Evolutionary conservation across 2,797 vertebrate genomes (phyloP), one percentile per base, ranked within the genome.

Genomic region (Cynopterus sphinx): DNA sequence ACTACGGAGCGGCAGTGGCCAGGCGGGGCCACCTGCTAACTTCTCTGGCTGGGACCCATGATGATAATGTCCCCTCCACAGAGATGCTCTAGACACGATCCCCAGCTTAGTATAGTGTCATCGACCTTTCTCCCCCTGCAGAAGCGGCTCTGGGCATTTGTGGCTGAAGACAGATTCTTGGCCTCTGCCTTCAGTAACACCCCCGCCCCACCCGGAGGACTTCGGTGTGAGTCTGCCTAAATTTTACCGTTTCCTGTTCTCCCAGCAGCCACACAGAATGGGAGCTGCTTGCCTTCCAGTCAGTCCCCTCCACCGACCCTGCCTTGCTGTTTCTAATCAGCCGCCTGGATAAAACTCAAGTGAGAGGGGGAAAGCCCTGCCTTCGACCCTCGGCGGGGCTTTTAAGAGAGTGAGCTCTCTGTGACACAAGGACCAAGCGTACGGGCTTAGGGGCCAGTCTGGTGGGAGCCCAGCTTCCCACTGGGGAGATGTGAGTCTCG

Each of bases 81-180:
- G 31, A 41, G 9, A 10, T 33, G 51, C 4, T 17, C 63, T 41
- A 0, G 31, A 10, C 22, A 8, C 36, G 17, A 0, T 19, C 16
- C 61, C 46, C 9, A 79, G 4, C 21, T 22, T 16, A 6, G 21
- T 6, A 0, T 7, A 3, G 5, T 2, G 22, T 57, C 63, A 33
- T 17, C 71, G 33, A 13, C 28, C 9, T 21, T 65, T 61, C 43
- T 84, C 39, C 11, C 31, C 12, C 11, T 10, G 16, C 28, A 16
- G 55, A 82, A 89, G n/a, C 61, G 55, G 22, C 26, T 39, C 15
- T 17, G 28, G 63, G 9, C 24, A 3, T 74, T 68, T 43, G 41
- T 31, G 26, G 59, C 55, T 53, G 41, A 26, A 43, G 17, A 59
- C 43, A 43, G 3, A 6, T 15, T 15, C 13, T 65, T n/a, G 28